Evolutionary conservation across 2,797 vertebrate genomes (phyloP).

Genomic region (Spea hammondii): DNA sequence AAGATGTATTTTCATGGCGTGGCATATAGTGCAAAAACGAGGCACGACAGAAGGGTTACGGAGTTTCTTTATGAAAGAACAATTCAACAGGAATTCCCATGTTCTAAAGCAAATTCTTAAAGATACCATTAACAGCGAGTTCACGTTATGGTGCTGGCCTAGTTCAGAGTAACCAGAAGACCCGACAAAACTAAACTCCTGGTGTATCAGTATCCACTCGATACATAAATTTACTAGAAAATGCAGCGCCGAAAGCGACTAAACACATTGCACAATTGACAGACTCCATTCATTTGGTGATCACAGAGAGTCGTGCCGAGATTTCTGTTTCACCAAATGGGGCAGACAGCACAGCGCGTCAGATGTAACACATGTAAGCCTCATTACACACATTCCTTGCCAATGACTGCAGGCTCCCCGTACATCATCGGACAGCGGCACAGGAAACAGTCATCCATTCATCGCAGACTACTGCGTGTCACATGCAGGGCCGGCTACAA

Average conservation of each 20-base stretch:
- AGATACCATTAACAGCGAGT: too few relatives aligned
- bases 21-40: too few relatives aligned
- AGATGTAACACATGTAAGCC: not conserved
- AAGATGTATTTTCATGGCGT: too few relatives aligned
- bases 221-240: too few relatives aligned
- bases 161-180: too few relatives aligned
- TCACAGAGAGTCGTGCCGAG: not conserved
- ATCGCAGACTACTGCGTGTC: not conserved
- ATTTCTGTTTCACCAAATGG: slow-evolving; percentile 2
- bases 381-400: not conserved
- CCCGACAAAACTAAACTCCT: too few relatives aligned
- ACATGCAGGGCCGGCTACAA: not conserved
- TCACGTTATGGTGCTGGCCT: too few relatives aligned
- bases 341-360: not conserved
- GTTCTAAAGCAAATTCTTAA: too few relatives aligned
- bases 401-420: not conserved
- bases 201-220: too few relatives aligned
- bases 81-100: too few relatives aligned
- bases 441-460: not conserved
- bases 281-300: not conserved
- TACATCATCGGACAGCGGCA: not conserved
- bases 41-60: too few relatives aligned
- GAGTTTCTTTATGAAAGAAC: too few relatives aligned
- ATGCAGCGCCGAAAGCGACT: not conserved
- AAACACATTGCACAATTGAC: not conserved